Evolutionary conservation across 2,797 vertebrate species (phyloP), one percentile per base, ranked within the genome.

Genomic region (Pseudochirops corinnae): DNA sequence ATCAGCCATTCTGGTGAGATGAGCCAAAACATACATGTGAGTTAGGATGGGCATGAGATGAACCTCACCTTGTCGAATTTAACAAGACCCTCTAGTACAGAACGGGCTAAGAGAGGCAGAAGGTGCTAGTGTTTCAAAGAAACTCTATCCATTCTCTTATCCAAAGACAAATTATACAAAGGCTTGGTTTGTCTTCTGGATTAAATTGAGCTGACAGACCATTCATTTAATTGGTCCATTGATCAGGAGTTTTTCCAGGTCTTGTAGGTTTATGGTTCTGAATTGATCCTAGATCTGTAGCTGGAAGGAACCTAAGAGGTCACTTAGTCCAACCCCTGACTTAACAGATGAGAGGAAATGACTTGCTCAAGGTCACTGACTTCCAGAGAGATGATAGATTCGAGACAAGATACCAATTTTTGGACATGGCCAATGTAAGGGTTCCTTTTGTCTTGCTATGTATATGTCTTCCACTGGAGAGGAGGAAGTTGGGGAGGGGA

Each of bases 1-100:
- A 99, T 99, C 94, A 99, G 97, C 99, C 99, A 99, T 0, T 99
- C 99, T 99, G 95, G 96, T 0, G 29, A 62, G 55, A 91, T 9
- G 95, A 94, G 94, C 55, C 92, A 93, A 95, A 94, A 95, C 91
- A 94, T 58, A 96, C 0, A 6, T 5, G 0, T 97, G 87, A 97
- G 46, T 87, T 62, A 91, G 67, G 67, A 82, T 39, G 67, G 67
- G 67, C n/a, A 24, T 82, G 67, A 82, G 24, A 82, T 39, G 67
- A 46, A 82, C 67, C n/a, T 74, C 33, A 18, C 16, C n/a, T 39
- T 5, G 18, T 74, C 16, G 5, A 39, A 39, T 39, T n/a, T 21
- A 39, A 74, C 16, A 39, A 74, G n/a, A 39, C n/a, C 21, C n/a
- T 74, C 67, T 24, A 24, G 21, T 7, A 24, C n/a, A 39, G n/a